A percentile compares a stretch with the other conserved stretches of the same genome.
phyloP scores from a whole-genome alignment of 2,888 invertebrate species.

The Aproaerema taeniolella region DNA sequence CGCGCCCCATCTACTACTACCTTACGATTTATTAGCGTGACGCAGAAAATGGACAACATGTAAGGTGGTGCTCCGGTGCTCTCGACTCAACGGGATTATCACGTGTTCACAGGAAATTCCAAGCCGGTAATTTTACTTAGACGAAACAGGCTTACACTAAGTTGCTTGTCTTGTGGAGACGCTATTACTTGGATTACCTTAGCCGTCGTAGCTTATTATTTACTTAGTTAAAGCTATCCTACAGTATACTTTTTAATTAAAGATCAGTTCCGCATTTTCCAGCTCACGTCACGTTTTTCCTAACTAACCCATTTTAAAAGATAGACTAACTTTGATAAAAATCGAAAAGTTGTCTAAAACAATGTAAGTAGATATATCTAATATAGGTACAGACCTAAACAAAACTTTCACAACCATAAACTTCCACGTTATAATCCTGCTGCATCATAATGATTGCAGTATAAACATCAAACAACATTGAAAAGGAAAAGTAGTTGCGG shows the following conservation, averaged over 20 bases:
- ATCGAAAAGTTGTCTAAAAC: no score
- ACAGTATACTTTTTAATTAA: no score
- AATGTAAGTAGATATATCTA: no score
- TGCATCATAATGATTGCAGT: slow-evolving; percentile 9
- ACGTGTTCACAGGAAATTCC: slow-evolving; percentile 31
- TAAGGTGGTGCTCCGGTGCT: slow-evolving; percentile 3
- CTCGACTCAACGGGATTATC: slow-evolving; percentile 34
- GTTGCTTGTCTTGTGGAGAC: background rate
- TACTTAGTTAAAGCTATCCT: background rate
- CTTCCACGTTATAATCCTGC: no score
- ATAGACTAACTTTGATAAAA: no score
- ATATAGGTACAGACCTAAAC: no score
- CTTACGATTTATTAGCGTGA: slow-evolving; percentile 65
- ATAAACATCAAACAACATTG: slow-evolving; percentile 14
- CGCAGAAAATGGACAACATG: slow-evolving; percentile 58
- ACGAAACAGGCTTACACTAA: slow-evolving; percentile 8
- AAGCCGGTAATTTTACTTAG: slow-evolving; percentile 4
- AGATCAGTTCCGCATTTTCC: no score
- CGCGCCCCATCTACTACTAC: slow-evolving; percentile 48
- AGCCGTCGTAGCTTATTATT: background rate
- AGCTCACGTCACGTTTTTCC: no score
- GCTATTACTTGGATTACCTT: background rate
- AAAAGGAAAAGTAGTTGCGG: slow-evolving; percentile 9
- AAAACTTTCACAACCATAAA: no score
- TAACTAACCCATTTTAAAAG: no score